A percentile compares a stretch with the other conserved stretches of the same genome.
Conservation (phyloP, 2,113 vertebrate species). For the Ictalurus furcatus region DNA sequence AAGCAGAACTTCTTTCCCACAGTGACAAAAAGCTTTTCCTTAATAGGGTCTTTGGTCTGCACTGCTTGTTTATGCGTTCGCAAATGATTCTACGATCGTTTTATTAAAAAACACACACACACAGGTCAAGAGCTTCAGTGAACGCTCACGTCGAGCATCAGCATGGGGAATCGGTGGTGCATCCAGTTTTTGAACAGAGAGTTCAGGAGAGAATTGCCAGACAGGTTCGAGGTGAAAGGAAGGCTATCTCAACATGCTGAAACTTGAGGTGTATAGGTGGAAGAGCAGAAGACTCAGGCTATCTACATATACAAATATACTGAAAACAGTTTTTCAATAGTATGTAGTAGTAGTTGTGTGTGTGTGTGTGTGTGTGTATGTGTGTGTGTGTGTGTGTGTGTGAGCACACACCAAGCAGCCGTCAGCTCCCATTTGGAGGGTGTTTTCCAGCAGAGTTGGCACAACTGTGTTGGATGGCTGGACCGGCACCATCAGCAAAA, state of each 20-base stretch:
- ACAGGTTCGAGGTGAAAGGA: background rate
- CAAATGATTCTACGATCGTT: background rate
- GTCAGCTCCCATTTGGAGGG: conserved; percentile 45
- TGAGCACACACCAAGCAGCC: background rate
- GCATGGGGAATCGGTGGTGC: background rate
- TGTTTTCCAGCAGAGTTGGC: conserved; percentile 49
- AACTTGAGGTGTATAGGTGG: background rate
- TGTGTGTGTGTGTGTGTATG: background rate
- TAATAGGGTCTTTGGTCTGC: background rate
- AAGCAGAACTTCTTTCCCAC: background rate
- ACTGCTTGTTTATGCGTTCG: background rate
- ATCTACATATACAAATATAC: background rate
- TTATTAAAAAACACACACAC: background rate
- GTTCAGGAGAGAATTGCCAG: background rate
- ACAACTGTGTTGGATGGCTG: conserved; percentile 31
- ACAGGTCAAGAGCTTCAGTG: background rate
- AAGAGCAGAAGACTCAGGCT: background rate
- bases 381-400: background rate
- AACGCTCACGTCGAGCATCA: background rate
- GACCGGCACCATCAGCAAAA: conserved; percentile 29
- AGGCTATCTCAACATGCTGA: background rate
- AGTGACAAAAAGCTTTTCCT: background rate
- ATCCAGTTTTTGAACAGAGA: background rate
- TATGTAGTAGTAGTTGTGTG: background rate
- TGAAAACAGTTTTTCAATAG: background rate